Conservation (phyloP, 2,888 invertebrate genomes). For the Pandemis heparana region DNA sequence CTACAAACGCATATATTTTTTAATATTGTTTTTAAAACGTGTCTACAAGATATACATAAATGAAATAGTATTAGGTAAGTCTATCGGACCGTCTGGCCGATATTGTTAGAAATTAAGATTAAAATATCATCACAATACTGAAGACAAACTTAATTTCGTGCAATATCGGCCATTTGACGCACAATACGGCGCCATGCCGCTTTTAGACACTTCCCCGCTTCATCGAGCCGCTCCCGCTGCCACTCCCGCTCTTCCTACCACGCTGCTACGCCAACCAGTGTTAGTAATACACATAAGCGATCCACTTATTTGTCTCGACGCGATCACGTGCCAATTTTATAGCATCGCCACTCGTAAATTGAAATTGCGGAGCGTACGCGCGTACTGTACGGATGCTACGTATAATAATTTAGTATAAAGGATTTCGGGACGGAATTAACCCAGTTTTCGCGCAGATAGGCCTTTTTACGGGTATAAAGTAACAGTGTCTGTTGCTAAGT, state of each 20-base stretch:
- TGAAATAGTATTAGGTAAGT: too few species aligned
- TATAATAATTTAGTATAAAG: slow-evolving; percentile 61
- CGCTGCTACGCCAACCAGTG: slow-evolving; percentile 51
- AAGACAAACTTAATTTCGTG: too few species aligned
- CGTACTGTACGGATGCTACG: slow-evolving; percentile 59
- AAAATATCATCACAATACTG: too few species aligned
- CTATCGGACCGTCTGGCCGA: too few species aligned
- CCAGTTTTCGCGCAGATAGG: slow-evolving; percentile 16
- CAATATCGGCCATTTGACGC: too few species aligned
- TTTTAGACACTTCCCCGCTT: neutral
- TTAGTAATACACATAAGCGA: slow-evolving; percentile 68
- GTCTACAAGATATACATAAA: too few species aligned
- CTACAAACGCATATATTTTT: too few species aligned
- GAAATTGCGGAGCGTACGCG: slow-evolving; percentile 69
- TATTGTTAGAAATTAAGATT: too few species aligned
- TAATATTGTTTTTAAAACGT: too few species aligned
- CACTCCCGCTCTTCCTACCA: slow-evolving; percentile 28
- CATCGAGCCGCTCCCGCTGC: neutral
- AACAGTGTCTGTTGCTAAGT: neutral
- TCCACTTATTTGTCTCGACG: slow-evolving; percentile 76
- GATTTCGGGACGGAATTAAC: slow-evolving; percentile 37
- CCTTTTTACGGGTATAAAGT: neutral
- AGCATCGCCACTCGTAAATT: slow-evolving; percentile 79
- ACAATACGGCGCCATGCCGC: too few species aligned
- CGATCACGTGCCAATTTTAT: slow-evolving; percentile 84